Percentiles rank a stretch among this genome's conserved stretches.
These are phyloP conservation scores for Pempheris klunzingeri DNA, from an alignment of 2,797 vertebrate species.

Conservation along the genomic window DNA sequence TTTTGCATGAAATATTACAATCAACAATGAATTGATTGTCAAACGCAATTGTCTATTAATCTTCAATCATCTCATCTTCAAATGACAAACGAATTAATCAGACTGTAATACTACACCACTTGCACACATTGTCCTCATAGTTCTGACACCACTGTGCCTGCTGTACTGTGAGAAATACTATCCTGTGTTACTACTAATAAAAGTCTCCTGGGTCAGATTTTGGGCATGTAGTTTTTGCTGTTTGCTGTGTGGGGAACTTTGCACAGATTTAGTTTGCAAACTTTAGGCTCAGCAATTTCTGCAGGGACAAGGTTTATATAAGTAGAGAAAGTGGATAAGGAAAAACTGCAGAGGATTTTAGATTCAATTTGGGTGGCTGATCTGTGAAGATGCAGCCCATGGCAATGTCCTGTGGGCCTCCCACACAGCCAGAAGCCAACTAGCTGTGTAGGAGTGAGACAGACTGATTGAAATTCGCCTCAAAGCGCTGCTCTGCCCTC, in stretches of 20 bases:
- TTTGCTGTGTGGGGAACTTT: conserved; percentile 41
- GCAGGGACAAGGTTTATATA: conserved; percentile 43
- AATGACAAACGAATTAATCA: not conserved
- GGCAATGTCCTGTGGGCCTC: conserved; percentile 79
- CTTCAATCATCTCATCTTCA: too few species aligned
- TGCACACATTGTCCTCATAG: not conserved
- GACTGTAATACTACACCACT: not conserved
- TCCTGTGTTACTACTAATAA: conserved; percentile 4
- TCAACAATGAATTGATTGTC: not conserved
- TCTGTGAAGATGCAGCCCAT: conserved; percentile 70
- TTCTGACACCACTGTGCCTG: not conserved
- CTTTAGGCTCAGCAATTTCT: conserved; percentile 45
- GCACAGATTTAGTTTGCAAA: conserved; percentile 50
- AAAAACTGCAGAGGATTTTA: conserved; percentile 61
- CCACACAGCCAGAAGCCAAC: conserved; percentile 77
- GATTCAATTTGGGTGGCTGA: conserved; percentile 72
- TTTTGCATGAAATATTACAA: not conserved
- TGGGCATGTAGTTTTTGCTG: not conserved
- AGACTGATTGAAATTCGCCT: conserved; percentile 77
- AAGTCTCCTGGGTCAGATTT: conserved; percentile 11
- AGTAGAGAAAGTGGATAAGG: conserved; percentile 34
- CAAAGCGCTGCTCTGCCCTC: conserved; percentile 67
- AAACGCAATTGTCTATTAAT: not conserved
- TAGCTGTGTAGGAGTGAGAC: conserved; percentile 75
- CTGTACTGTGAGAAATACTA: not conserved